A percentile compares a stretch with the other conserved stretches of the same genome.
Conservation (phyloP, 2,888 invertebrate species). For the Thecophora atra region DNA sequence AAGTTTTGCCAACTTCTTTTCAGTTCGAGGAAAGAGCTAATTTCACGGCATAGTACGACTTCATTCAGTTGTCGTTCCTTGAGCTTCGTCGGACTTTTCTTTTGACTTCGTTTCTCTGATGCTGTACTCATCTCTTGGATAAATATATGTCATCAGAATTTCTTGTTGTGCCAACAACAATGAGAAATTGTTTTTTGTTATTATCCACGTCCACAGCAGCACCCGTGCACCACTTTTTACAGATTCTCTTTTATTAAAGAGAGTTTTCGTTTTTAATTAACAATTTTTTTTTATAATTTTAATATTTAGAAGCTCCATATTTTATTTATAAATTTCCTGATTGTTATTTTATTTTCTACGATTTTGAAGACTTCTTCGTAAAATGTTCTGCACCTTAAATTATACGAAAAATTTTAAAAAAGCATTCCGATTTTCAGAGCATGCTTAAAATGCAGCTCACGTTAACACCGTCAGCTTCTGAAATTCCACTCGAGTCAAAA, state of each 20-base stretch:
- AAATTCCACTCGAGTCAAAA: background rate
- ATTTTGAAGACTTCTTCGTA: background rate
- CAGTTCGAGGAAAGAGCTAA: slow-evolving; percentile 25
- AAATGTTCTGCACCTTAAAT: background rate
- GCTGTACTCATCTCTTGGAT: background rate
- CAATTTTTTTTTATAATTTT: background rate
- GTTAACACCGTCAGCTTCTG: background rate
- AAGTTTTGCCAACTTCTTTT: slow-evolving; percentile 18
- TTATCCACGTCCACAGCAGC: background rate
- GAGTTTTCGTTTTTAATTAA: background rate
- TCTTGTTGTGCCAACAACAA: background rate
- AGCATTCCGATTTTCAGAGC: background rate
- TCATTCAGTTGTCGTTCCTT: slow-evolving; percentile 4
- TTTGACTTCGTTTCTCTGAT: background rate
- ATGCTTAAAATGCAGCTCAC: background rate
- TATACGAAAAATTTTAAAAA: background rate
- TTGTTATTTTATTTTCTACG: too few relatives aligned
- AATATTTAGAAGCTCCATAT: too few relatives aligned
- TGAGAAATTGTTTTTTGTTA: background rate
- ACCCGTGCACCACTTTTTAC: background rate
- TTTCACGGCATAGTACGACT: background rate
- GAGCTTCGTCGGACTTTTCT: background rate
- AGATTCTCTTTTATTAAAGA: background rate
- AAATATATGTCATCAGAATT: slow-evolving; percentile 9
- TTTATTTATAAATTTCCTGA: background rate